Base-by-base conservation (phyloP, 1,140 invertebrate genomes). In the Bilobella aurantiaca region DNA sequence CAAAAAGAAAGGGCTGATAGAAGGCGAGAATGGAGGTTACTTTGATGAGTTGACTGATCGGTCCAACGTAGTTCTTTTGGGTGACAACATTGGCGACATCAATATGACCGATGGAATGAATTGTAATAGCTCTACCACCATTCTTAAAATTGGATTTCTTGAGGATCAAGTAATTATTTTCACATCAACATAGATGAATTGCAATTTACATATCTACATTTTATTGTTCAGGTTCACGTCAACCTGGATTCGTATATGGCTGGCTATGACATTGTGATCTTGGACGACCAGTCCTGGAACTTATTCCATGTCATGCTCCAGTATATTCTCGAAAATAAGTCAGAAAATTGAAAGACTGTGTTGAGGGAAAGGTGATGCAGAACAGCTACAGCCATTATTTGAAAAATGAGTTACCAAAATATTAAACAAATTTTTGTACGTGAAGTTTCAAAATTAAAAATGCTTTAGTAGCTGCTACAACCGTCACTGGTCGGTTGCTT, bases 81-180 rank as follows among this genome's bases (percentile, higher is more conserved):
- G 93, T 0, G 93, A 96, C 76, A 88, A 87, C 0, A 76, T 90
- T 0, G 93, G 91, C 1, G 95, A 98, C 79, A 84, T 92, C 0
- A 79, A 82, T 3, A 98, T 98, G 94, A 87, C 88, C 0, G 85
- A 92, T 69, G 93, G 92, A 16, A 85, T 93, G 65, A 73, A 76
- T 29, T 78, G 86, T 62, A 30, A 56, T 14, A 81, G 84, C n/a
- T n/a, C n/a, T n/a, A n/a, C n/a, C 34, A 81, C 83, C 30, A 80
- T 92, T 16, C 77, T 98, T 1, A 94, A 91, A 79, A 90, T 98
- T 73, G 95, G 93, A 30, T 98, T 93, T 76, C 82, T 97, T 0
- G 95, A 93, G 74, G 84, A 90, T 57, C 85, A 91, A 12, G 66
- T 68, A 61, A 42, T 21, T 5, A 53, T 42, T 14, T 16, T 23